These are phyloP conservation scores for Agrochola lychnidis DNA, from an alignment of 2,888 invertebrate species.

Conservation along the genomic window DNA sequence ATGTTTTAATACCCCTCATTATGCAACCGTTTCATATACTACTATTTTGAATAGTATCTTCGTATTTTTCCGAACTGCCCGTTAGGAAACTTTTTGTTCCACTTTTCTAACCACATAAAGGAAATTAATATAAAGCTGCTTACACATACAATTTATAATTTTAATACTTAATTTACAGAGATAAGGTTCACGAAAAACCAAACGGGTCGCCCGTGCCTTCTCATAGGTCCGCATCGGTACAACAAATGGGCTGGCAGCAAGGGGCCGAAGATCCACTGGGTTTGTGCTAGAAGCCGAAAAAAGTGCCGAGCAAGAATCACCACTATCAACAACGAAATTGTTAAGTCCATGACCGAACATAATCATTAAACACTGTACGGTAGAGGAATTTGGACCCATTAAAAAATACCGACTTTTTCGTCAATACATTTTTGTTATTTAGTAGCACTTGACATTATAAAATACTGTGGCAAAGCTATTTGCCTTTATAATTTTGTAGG, in stretches of 20 bases:
- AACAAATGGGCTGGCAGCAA: constrained; percentile 63
- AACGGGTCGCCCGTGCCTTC: constrained; percentile 5
- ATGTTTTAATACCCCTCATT: too few species aligned
- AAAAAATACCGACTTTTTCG: neutral
- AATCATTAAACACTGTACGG: constrained; percentile 18
- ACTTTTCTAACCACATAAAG: neutral
- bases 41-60: neutral
- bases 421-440: neutral
- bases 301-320: constrained; percentile 44
- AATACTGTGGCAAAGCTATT: neutral
- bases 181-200: constrained; percentile 5
- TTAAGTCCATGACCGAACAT: constrained; percentile 26
- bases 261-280: constrained; percentile 61
- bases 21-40: too few species aligned
- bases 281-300: constrained; percentile 46
- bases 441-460: neutral
- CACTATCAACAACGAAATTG: constrained; percentile 26
- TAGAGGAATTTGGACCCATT: neutral
- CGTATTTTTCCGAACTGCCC: neutral
- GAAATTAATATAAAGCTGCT: neutral
- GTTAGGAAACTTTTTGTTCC: neutral
- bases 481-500: too few species aligned
- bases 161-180: constrained; percentile 11
- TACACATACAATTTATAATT: neutral
- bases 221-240: constrained; percentile 43